phyloP scores from a whole-genome alignment of 2,113 vertebrate genomes.

The Nycticebus coucang region DNA sequence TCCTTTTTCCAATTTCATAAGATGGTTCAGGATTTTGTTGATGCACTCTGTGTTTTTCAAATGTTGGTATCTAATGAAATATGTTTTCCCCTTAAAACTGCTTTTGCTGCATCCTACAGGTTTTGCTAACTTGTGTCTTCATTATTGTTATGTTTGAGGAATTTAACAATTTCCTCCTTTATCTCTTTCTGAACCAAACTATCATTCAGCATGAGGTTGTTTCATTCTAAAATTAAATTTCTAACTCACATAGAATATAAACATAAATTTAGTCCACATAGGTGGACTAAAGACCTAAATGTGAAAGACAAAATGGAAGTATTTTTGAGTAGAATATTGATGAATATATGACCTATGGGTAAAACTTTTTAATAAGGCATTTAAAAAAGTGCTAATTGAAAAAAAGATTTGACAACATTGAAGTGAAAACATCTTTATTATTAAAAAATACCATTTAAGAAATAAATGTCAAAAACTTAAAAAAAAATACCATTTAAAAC shows the following conservation, averaged over 20 bases:
- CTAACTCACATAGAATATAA: not conserved
- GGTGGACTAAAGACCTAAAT: not conserved
- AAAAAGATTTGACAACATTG: not conserved
- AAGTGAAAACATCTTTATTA: not conserved
- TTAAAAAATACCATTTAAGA: not conserved
- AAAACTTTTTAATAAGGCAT: slow-evolving; percentile 21
- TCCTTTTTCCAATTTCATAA: too few species aligned
- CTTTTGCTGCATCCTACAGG: too few species aligned
- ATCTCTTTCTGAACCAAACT: too few species aligned
- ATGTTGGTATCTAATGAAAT: too few species aligned
- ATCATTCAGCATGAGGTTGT: too few species aligned
- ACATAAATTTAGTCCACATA: not conserved
- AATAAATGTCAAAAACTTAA: too few species aligned
- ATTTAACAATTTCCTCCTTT: too few species aligned
- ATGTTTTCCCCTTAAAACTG: too few species aligned
- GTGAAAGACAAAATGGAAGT: not conserved
- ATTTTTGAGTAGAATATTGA: not conserved
- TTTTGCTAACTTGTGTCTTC: too few species aligned
- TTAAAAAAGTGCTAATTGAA: not conserved
- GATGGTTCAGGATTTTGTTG: too few species aligned
- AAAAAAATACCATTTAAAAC: not conserved
- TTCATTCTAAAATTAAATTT: not conserved
- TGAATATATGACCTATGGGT: not conserved
- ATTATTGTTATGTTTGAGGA: too few species aligned
- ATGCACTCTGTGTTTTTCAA: too few species aligned